These are phyloP conservation scores for Nycticebus coucang DNA, from an alignment of 2,113 vertebrate species.

Conservation along the genomic window DNA sequence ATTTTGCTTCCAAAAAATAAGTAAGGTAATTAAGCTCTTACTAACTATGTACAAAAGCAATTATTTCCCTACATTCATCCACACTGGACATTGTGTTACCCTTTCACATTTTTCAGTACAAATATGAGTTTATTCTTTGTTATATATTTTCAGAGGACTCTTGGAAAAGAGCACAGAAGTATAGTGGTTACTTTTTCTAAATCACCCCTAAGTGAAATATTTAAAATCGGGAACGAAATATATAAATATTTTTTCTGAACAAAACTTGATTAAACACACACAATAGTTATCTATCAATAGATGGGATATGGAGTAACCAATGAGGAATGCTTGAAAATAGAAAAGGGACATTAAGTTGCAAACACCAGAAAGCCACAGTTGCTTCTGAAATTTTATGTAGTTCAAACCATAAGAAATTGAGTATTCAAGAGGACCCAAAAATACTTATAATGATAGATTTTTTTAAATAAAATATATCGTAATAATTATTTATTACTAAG, in stretches of 20 bases:
- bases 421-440: not conserved
- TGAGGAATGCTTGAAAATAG: not conserved
- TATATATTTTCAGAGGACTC: not conserved
- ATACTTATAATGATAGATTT: not conserved
- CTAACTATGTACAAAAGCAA: not conserved
- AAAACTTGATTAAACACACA: conserved; percentile 29
- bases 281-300: not conserved
- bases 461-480: not conserved
- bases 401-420: conserved; percentile 14
- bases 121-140: not conserved
- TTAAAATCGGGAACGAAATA: conserved; percentile 43
- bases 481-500: not conserved
- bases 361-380: not conserved
- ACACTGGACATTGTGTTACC: not conserved
- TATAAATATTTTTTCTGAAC: not conserved
- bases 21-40: not conserved
- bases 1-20: conserved; percentile 32
- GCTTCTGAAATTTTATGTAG: not conserved
- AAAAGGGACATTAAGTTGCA: not conserved
- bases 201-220: not conserved
- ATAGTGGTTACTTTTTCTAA: conserved; percentile 3
- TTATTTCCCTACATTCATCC: not conserved
- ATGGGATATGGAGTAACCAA: not conserved
- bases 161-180: not conserved
- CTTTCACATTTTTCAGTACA: not conserved